phyloP scores from a whole-genome alignment of 2,113 vertebrate genomes.

The Ictalurus furcatus region DNA sequence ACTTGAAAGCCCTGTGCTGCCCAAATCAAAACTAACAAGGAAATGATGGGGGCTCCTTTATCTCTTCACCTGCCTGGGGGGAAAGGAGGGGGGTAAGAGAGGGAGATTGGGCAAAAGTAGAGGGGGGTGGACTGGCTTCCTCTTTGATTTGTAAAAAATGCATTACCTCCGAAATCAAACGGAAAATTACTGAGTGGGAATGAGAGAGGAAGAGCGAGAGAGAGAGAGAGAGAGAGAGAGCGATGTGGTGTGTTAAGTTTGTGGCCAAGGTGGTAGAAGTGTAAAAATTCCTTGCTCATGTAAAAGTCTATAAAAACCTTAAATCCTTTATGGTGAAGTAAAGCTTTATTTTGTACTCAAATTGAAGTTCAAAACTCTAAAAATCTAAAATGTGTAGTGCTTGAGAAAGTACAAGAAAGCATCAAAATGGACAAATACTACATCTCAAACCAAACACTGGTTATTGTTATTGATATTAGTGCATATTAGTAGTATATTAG shows the following conservation, averaged over 20 bases:
- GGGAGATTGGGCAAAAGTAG: constrained; percentile 64
- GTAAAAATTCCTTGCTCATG: not conserved
- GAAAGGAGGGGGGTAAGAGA: constrained; percentile 65
- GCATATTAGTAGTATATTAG: not conserved
- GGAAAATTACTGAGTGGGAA: constrained; percentile 82
- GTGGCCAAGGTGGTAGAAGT: not conserved
- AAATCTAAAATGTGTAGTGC: not conserved
- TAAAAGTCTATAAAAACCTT: not conserved
- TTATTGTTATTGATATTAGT: not conserved
- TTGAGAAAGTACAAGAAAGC: not conserved
- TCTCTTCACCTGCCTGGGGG: constrained; percentile 82
- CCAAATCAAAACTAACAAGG: constrained; percentile 93
- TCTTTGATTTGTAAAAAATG: constrained; percentile 91
- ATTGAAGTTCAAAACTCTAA: not conserved
- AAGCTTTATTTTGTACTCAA: not conserved
- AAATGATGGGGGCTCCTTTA: constrained; percentile 86
- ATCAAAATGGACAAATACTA: not conserved
- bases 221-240: constrained; percentile 47
- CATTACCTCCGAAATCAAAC: constrained; percentile 90
- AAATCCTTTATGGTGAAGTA: not conserved
- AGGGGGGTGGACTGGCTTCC: constrained; percentile 74
- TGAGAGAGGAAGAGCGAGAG: constrained; percentile 63
- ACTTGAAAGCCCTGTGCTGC: constrained; percentile 89
- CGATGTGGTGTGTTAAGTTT: constrained; percentile 25
- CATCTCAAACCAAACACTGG: not conserved